A percentile compares a stretch with the other conserved stretches of the same genome.
phyloP scores from a whole-genome alignment of 92 coral and sea anemone genomes.

The Phenganax subtilis region DNA sequence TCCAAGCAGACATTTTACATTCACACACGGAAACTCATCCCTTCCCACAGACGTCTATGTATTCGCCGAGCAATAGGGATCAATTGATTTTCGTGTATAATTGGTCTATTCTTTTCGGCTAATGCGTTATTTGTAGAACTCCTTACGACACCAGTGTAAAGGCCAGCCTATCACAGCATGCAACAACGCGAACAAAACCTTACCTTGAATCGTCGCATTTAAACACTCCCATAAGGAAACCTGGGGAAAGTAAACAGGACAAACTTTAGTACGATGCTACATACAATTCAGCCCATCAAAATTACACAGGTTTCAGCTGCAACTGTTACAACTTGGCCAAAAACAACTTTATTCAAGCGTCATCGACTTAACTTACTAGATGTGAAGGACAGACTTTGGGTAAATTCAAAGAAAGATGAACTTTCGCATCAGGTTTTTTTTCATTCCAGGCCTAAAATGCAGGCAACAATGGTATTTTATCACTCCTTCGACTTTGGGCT shows the following conservation, averaged over 20 bases:
- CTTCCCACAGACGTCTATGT: slow-evolving; percentile 2
- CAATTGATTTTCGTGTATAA: slow-evolving; percentile 61
- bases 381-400: slow-evolving; percentile 94
- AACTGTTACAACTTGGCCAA: not conserved
- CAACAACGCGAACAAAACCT: slow-evolving; percentile 35
- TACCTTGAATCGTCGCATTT: slow-evolving; percentile 33
- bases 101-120: slow-evolving; percentile 98
- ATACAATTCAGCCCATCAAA: not conserved
- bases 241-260: slow-evolving; percentile 16
- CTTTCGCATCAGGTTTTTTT: not conserved
- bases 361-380: slow-evolving; percentile 65
- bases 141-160: slow-evolving; percentile 58
- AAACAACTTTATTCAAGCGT: not conserved
- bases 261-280: not conserved
- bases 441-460: slow-evolving; percentile 28
- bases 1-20: slow-evolving; percentile 10
- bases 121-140: slow-evolving; percentile 99
- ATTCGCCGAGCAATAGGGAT: slow-evolving; percentile 20
- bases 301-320: not conserved
- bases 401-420: slow-evolving; percentile 29
- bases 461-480: not conserved
- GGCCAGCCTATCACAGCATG: slow-evolving; percentile 44
- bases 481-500: not conserved
- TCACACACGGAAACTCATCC: not conserved
- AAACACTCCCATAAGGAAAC: slow-evolving; percentile 32